Base-by-base conservation (phyloP, 2,888 invertebrate species). In the Acrobasis repandana region DNA sequence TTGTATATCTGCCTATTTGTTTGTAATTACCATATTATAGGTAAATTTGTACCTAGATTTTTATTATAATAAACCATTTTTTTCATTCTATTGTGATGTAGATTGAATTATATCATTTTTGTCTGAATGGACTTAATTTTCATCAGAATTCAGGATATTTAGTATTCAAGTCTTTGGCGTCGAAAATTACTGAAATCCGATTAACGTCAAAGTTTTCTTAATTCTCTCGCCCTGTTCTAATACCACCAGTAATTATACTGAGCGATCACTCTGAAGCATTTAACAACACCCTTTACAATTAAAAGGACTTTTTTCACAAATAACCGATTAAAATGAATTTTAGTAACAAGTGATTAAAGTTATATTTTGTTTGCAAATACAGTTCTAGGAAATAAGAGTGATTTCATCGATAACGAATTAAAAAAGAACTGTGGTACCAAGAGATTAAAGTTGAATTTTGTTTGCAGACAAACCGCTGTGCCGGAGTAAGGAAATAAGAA, bases 401-500 rank as follows among this genome's bases (percentile, higher is more conserved):
- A 97, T 97, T 77, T 97, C 6, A 20, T 28, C 34, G 14, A 51
- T 34, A 52, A 16, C 52, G 9, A 15, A 34, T 28, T 15, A 15
- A 33, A 33, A n/a, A 33, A 36, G 16, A 10, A 36, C 52, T 52
- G 9, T 14, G 15, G 3, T 36, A 15, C 2, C 3, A 16, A 9
- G 36, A 52, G n/a, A 33, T 36, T 58, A 33, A 60, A 58, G 56
- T 51, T 46, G 34, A 65, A 51, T 57, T 34, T 67, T 66, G 33
- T 33, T 43, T 14, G 84, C 93, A 97, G 97, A 97, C 86, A 96
- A 95, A 82, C 97, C 97, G 63, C 93, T 97, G 72, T 97, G 97
- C 82, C 94, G 95, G 68, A 93, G 94, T 64, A 95, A 95, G 73
- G 96, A 97, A 82, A 95, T 96, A 85, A 94, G 95, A 74, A 94